Conservation (phyloP, 92 coral and sea anemone species). For the Bergia puertoricense region DNA sequence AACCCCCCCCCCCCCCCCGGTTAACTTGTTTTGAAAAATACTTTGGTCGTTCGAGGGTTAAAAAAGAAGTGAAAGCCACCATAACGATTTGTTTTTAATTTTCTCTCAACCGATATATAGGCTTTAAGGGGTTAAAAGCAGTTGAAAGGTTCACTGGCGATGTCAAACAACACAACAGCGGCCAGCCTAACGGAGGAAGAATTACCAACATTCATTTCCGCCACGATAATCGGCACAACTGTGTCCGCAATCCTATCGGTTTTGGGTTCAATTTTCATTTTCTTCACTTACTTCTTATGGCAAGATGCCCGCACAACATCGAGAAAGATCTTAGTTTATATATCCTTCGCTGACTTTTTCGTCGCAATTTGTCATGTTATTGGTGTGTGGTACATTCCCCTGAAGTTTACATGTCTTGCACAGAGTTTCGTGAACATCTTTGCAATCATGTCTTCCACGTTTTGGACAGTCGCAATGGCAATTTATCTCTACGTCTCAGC, state of each 20-base stretch:
- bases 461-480: conserved; percentile 37
- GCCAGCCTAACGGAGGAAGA: not conserved
- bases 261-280: conserved; percentile 6
- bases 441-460: conserved; percentile 23
- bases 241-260: conserved; percentile 21
- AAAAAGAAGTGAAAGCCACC: no score
- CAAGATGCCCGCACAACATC: conserved; percentile 24
- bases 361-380: conserved; percentile 11
- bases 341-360: conserved; percentile 24
- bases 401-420: not conserved
- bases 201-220: not conserved
- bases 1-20: no score
- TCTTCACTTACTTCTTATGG: conserved; percentile 20
- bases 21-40: no score
- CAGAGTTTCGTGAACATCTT: conserved; percentile 19
- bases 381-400: conserved; percentile 21
- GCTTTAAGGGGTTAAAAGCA: no score
- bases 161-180: not conserved
- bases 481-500: conserved; percentile 22
- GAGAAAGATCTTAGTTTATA: conserved; percentile 21
- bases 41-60: no score
- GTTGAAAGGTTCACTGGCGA: no score
- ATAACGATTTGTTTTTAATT: no score
- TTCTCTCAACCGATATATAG: no score
- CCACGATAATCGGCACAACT: not conserved